Conservation (phyloP, 2,113 vertebrate genomes). For the Trichomycterus rosablanca region DNA sequence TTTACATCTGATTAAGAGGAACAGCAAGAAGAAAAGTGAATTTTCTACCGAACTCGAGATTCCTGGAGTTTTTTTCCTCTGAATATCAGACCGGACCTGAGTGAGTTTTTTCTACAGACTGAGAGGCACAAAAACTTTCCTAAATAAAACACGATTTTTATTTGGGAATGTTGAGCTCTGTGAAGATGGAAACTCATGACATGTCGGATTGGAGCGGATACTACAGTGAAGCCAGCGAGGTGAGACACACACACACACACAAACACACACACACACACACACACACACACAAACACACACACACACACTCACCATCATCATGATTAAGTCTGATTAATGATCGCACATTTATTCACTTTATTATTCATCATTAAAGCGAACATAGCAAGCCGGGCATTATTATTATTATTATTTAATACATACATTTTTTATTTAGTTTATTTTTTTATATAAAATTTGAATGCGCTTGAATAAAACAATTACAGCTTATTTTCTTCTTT, state of each 20-base stretch:
- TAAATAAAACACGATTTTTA: no score
- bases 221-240: constrained; percentile 76
- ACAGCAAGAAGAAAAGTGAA: no score
- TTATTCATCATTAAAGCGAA: no score
- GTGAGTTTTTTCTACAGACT: no score
- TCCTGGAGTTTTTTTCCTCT: not conserved
- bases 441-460: not conserved
- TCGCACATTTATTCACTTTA: no score
- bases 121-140: no score
- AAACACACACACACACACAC: not conserved
- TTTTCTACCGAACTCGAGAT: not conserved
- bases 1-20: not conserved
- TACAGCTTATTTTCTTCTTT: not conserved
- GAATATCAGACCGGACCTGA: no score
- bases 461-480: not conserved
- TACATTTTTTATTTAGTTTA: not conserved
- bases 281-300: constrained; percentile 1
- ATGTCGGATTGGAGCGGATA: constrained; percentile 77
- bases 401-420: not conserved
- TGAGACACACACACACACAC: constrained; percentile 43
- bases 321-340: no score
- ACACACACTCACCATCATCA: no score
- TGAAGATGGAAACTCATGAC: constrained; percentile 82
- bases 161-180: constrained; percentile 80
- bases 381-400: no score